phyloP scores from a whole-genome alignment of 2,888 invertebrate species.

The Drosophila hamatofila region DNA sequence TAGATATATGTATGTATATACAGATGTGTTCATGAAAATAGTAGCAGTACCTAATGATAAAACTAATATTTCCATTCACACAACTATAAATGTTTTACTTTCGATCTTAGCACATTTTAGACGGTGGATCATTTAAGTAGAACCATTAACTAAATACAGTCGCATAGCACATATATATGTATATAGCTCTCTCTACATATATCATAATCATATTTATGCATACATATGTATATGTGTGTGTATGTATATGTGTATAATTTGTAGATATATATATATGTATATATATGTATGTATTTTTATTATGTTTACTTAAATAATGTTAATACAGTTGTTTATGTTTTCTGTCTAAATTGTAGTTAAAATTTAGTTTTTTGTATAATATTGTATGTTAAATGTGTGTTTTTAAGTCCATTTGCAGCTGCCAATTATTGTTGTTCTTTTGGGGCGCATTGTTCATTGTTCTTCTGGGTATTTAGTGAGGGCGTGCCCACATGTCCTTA shows the following conservation, averaged over 20 bases:
- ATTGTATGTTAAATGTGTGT: background rate
- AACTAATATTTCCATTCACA: background rate
- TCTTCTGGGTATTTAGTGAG: background rate
- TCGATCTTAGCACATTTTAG: constrained; percentile 30
- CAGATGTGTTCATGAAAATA: background rate
- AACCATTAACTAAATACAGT: constrained; percentile 30
- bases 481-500: constrained; percentile 12
- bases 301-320: constrained; percentile 17
- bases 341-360: background rate
- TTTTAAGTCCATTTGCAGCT: constrained; percentile 20
- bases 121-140: constrained; percentile 18
- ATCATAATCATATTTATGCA: background rate
- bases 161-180: background rate
- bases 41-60: background rate
- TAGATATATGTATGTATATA: background rate
- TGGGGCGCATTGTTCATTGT: background rate
- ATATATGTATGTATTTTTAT: background rate
- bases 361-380: background rate
- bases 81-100: background rate
- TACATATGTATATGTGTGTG: background rate
- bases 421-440: constrained; percentile 25
- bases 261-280: background rate
- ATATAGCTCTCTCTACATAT: background rate
- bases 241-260: background rate
- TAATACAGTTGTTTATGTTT: constrained; percentile 34